These are phyloP conservation scores for Notarius lentiginosus DNA, from an alignment of 2,113 vertebrate genomes.

Conservation along the genomic window DNA sequence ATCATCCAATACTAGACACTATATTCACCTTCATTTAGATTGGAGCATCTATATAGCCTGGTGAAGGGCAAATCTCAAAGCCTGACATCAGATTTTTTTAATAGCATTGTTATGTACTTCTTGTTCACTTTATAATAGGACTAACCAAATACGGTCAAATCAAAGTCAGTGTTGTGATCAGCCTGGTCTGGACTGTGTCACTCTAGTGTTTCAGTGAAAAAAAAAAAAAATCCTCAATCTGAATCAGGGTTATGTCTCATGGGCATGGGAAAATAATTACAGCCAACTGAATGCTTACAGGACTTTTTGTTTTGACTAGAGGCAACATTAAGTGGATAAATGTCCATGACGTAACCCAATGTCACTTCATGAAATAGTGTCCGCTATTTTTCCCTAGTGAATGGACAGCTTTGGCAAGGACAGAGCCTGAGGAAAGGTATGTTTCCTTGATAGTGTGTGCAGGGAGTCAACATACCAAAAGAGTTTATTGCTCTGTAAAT, in stretches of 20 bases:
- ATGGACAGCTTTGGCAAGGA: constrained; percentile 4
- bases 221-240: neutral
- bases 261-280: constrained; percentile 47
- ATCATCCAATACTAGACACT: neutral
- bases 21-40: constrained; percentile 1
- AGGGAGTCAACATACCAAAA: neutral
- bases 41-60: neutral
- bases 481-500: neutral
- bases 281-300: constrained; percentile 47
- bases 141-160: constrained; percentile 18
- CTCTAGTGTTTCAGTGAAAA: neutral
- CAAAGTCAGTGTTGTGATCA: constrained; percentile 32
- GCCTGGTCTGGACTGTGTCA: neutral
- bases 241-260: constrained; percentile 29
- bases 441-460: constrained; percentile 12
- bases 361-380: constrained; percentile 33
- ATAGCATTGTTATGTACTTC: neutral
- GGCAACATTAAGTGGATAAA: constrained; percentile 50
- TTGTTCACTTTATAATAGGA: constrained; percentile 5
- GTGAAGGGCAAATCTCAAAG: neutral
- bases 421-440: constrained; percentile 10
- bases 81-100: neutral
- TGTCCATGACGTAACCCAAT: constrained; percentile 42
- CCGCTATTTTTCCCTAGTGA: constrained; percentile 3
- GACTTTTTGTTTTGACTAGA: constrained; percentile 49